Base-by-base conservation (phyloP, 2,888 invertebrate species). In the Oligia strigilis region DNA sequence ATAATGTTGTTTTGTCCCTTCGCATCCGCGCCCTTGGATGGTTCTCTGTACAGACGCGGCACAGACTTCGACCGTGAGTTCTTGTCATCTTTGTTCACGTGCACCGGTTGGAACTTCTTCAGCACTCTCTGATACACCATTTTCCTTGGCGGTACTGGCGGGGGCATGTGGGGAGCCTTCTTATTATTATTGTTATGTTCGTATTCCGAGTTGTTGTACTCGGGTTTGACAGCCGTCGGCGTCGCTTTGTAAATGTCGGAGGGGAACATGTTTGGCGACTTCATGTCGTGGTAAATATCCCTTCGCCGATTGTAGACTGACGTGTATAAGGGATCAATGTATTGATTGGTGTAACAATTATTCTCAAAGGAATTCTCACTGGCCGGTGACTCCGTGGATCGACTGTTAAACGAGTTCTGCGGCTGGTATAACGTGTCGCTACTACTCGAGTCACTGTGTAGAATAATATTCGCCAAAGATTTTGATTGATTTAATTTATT, bases 81-180 rank as follows among this genome's bases (percentile, higher is more conserved):
- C 83, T 97, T 97, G 72, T 97, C 97, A 46, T 97, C 97, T 79
- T 97, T 97, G 88, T 97, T 97, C 88, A 98, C 97, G 90, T 98
- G 98, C 49, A 98, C 98, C 1, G 98, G 98, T 78, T 98, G 98
- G 87, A 98, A 96, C 90, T 98, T 98, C 93, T 97, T 97, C 67
- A 98, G 93, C 6, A 97, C 95, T 89, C 96, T 94, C 89, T 96
- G 97, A 90, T 97, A 97, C 71, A 97, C 94, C 93, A 96, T 94
- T 88, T 97, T 97, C 89, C 97, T 95, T 9, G 98, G 98, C 1
- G 97, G 98, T 58, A 97, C 96, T 2, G 97, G 98, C 19, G 97
- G 98, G 6, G 97, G 97, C 92, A 97, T 96, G 87, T 97, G 97
- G 4, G 95, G 95, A n/a, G 96, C 95, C 84, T 96, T 96, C 90